phyloP scores from a whole-genome alignment of 2,113 vertebrate genomes.

The Perognathus longimembris region DNA sequence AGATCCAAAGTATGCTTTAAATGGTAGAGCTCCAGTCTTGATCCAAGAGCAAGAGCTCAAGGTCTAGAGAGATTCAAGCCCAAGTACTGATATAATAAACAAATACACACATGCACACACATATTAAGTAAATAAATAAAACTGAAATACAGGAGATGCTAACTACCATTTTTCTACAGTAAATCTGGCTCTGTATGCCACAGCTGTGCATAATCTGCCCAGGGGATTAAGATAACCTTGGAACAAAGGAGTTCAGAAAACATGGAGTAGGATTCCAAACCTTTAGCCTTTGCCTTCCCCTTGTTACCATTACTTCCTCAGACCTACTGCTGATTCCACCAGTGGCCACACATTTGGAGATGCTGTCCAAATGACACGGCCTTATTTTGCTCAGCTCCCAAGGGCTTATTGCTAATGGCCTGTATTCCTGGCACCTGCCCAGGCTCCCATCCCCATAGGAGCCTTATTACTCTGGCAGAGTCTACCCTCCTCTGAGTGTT shows the following conservation, averaged over 20 bases:
- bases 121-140: no score
- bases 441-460: accelerated
- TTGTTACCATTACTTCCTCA: neutral
- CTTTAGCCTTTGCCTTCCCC: no score
- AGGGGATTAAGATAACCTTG: neutral
- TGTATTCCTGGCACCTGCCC: neutral
- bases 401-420: accelerated
- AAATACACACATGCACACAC: no score
- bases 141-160: neutral
- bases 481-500: accelerated
- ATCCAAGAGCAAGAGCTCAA: no score
- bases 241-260: neutral
- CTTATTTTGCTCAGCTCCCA: neutral
- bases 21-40: no score
- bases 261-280: no score
- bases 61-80: no score
- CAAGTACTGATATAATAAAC: no score
- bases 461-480: neutral
- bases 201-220: accelerated
- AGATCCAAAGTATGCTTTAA: no score
- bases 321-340: accelerated
- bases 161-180: slow-evolving; percentile 41
- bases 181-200: neutral
- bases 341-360: neutral
- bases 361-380: no score